Base-by-base conservation (phyloP, 2,113 vertebrate species). In the Electrona antarctica region DNA sequence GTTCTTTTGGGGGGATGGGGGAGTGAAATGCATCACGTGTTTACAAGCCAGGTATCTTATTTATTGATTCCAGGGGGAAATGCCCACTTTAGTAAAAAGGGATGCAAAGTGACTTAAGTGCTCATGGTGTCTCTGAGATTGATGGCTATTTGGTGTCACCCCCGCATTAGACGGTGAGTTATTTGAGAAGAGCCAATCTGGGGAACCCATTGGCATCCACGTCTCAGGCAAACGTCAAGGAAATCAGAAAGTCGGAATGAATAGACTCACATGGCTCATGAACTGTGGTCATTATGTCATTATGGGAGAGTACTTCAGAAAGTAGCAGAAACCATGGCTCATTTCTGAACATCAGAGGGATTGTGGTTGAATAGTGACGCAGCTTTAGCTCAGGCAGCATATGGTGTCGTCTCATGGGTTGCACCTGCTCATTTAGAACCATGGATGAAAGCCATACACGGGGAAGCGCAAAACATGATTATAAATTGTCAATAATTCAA, bases 91-190 rank as follows among this genome's bases (percentile, higher is more conserved):
- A 69, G 73, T 63, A 50, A 69, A 78, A 73, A 62, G 64, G 54
- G 70, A 77, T 58, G n/a, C 21, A 64, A 80, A 50, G 54, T 62
- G 62, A 57, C 7, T 80, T 60, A 88, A 85, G 83, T 77, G 87
- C 76, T 67, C 7, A 4, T 62, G 64, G 51, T 76, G 69, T 65
- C 60, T 21, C n/a, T 64, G 28, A 76, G 74, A 85, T 71, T 50
- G 73, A 59, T 55, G 77, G 77, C 64, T 81, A 74, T 82, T 81
- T 79, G 3, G 63, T 76, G 81, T 81, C 76, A 80, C 83, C 50
- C 13, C 69, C n/a, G 74, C 81, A 79, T 86, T 85, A 83, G 79
- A 74, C 77, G 63, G 80, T 52, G 83, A 81, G 78, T 91, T 88
- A 83, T 78, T 76, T 61, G 57, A 47, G 51, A 14, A 14, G 77